Evolutionary conservation across 2,888 invertebrate genomes (phyloP), one percentile per base, ranked within the genome.

Genomic region (Chrysodeixis includens): DNA sequence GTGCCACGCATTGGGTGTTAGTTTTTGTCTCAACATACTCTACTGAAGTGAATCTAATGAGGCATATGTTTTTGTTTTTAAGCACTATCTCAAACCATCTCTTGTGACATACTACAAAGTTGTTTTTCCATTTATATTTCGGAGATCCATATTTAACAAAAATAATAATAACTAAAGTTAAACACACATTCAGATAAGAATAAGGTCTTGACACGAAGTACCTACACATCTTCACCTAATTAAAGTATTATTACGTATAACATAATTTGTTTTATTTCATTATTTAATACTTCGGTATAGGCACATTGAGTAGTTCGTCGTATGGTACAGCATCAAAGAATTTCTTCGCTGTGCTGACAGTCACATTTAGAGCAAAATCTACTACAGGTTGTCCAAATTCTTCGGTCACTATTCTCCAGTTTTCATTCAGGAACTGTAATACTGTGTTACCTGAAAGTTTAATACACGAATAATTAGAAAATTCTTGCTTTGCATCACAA

Each of bases 351-450:
- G 94, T 95, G 32, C 83, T 88, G 1, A 95, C 90, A 0, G 94
- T 94, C 0, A 92, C 93, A 62, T 95, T 94, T 79, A 94, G 86
- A 0, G 94, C 95, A 67, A 89, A 94, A 73, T 95, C 94, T 3
- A 95, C 94, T 0, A 94, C 94, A 0, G 95, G 95, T 66, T 94
- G 90, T 0, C 95, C 95, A 44, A 95, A 95, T 73, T 95, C 95
- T 78, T 95, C 94, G 0, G 94, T 93, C 26, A 95, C 94, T 40
- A 92, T 88, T 57, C 94, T 85, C 95, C 95, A 95, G 83, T 95
- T 95, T 82, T 95, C 94, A 66, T 95, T 95, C 14, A 95, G 79
- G 80, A 94, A 94, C 71, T 91, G 88, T 51, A 94, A 79, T 3
- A 95, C 94, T 35, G 93, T 93, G 76, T 94, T 93, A 87, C 94